These are phyloP conservation scores for Liodrosophila aerea DNA, from an alignment of 2,888 invertebrate genomes.

Conservation along the genomic window DNA sequence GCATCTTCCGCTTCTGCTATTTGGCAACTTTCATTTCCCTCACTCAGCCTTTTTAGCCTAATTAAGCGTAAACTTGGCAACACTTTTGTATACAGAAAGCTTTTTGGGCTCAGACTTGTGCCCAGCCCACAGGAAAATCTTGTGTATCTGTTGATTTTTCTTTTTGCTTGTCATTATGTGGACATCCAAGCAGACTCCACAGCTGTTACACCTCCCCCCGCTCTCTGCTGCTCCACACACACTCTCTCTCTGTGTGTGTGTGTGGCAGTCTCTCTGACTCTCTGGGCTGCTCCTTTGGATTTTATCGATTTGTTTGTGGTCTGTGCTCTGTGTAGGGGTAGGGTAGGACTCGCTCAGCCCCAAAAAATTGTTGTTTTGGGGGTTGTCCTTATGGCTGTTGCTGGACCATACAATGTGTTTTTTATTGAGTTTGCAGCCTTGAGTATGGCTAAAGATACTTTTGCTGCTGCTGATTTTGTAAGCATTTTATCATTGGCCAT, in stretches of 20 bases:
- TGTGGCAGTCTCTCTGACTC: conserved; percentile 7
- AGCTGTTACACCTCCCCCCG: neutral
- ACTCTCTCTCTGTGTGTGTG: conserved; percentile 1
- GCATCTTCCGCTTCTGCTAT: neutral
- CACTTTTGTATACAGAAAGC: conserved; percentile 45
- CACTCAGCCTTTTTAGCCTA: conserved; percentile 64
- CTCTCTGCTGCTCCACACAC: neutral
- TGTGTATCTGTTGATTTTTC: conserved; percentile 25
- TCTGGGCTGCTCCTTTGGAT: conserved; percentile 41
- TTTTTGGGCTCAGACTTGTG: conserved; percentile 36
- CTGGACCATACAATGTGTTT: conserved; percentile 61
- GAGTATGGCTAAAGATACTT: conserved; percentile 12
- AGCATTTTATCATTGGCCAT: conserved; percentile 14
- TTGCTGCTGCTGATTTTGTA: conserved; percentile 1
- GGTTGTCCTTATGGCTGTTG: conserved; percentile 11
- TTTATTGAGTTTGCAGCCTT: conserved; percentile 63
- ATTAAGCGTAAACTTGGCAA: conserved; percentile 73
- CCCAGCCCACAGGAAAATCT: neutral
- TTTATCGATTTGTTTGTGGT: conserved; percentile 68
- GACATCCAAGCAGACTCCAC: neutral
- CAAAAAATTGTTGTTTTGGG: conserved; percentile 39
- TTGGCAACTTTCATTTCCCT: conserved; percentile 13
- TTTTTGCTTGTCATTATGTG: conserved; percentile 25
- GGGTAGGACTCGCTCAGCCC: no score
- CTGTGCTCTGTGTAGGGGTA: conserved; percentile 33